These are phyloP conservation scores for Raphicerus campestris DNA, from an alignment of 2,113 vertebrate species.

Conservation along the genomic window DNA sequence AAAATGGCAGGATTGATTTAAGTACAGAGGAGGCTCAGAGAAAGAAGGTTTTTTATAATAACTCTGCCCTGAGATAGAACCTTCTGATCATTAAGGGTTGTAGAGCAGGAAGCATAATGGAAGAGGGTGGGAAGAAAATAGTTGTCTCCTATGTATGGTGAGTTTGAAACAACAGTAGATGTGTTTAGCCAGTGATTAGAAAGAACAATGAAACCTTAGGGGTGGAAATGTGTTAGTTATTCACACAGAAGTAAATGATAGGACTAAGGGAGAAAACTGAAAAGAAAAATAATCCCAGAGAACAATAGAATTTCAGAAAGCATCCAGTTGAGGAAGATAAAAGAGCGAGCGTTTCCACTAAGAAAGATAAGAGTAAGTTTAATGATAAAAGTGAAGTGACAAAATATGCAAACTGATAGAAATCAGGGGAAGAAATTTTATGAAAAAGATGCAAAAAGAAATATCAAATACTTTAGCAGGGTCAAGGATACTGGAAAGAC, in stretches of 20 bases:
- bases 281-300: background rate
- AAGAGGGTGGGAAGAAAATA: background rate
- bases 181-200: background rate
- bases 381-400: background rate
- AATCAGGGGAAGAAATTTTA: background rate
- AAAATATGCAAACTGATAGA: background rate
- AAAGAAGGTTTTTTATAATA: background rate
- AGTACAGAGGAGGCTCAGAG: background rate
- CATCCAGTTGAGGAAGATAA: background rate
- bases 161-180: background rate
- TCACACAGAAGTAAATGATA: background rate
- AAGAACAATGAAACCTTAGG: background rate
- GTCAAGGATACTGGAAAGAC: background rate
- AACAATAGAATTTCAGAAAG: background rate
- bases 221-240: background rate
- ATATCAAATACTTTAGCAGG: background rate
- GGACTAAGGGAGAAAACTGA: background rate
- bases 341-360: background rate
- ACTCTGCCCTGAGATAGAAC: background rate
- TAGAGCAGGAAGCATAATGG: background rate
- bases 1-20: background rate
- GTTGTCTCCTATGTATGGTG: background rate
- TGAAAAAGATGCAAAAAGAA: background rate
- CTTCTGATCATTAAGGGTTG: background rate
- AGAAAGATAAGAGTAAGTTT: background rate